Evolutionary conservation across 2,797 vertebrate genomes (phyloP), one percentile per base, ranked within the genome.

Genomic region (Arrhamphus sclerolepis): DNA sequence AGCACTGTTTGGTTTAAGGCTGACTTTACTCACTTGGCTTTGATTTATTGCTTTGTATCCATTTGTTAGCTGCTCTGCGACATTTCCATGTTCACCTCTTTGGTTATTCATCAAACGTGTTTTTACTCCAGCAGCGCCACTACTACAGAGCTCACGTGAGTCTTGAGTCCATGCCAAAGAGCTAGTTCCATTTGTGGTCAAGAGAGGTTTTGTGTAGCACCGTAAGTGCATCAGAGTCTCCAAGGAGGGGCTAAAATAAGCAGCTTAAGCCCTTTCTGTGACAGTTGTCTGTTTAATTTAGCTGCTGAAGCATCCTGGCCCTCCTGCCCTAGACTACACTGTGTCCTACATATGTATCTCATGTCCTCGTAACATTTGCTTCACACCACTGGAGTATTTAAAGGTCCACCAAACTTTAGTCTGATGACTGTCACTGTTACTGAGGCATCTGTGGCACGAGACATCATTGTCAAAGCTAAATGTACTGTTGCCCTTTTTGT

Each of bases 221-320:
- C 61, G 38, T 47, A 54, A 66, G 75, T 7, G 41, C 68, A 69
- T 82, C 56, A 0, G 69, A 26, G 80, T 79, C 82, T 82, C 81
- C 47, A 39, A 69, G 72, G 87, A 87, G 69, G 72, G 82, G 75
- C 82, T 87, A 87, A 85, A 88, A 87, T 71, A 87, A 72, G 75
- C 76, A 39, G 57, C 74, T 34, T 48, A 70, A 84, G 79, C 58
- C 72, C 22, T 63, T 78, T 77, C 68, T 69, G 56, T 77, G 85
- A 87, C 90, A 92, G 90, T 89, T 91, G 91, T 86, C 74, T 78
- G 87, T 87, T 88, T 85, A 86, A 90, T 89, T 88, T 90, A 90
- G 91, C 86, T 76, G n/a, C 68, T 87, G 85, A 87, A 81, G 75
- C 78, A 83, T 82, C 70, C 71, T 62, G 38, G n/a, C 71, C 70